Evolutionary conservation across 2,888 invertebrate species (phyloP).

Genomic region (Falcaria lacertinaria): DNA sequence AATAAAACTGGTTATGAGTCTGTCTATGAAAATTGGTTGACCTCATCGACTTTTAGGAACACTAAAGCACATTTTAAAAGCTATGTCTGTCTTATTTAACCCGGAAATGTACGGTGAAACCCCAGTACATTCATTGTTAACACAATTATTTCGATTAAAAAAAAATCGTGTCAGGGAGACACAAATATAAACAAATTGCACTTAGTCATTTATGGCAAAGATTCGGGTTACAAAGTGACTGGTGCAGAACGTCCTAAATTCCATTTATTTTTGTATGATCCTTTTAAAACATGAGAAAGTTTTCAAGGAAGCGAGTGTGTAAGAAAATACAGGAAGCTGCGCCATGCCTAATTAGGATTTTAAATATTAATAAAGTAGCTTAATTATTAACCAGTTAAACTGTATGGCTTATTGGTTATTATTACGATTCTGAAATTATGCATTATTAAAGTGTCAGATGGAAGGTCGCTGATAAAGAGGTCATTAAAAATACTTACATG

Average conservation of each 20-base stretch:
- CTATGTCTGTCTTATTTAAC: too few relatives aligned
- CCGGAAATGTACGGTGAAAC: too few relatives aligned
- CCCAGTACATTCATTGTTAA: too few relatives aligned
- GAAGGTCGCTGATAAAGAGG: too few relatives aligned
- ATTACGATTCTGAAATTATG: background rate
- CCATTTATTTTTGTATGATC: slow-evolving; percentile 30
- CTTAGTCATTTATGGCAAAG: slow-evolving; percentile 27
- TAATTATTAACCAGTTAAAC: background rate
- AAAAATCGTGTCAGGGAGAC: background rate
- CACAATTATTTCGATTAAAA: too few relatives aligned
- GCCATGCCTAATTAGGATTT: background rate
- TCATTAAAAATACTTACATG: too few relatives aligned
- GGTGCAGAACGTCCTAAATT: slow-evolving; percentile 17
- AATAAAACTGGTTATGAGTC: background rate
- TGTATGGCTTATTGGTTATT: background rate
- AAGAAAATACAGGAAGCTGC: too few relatives aligned
- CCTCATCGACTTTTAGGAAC: too few relatives aligned
- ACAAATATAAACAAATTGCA: slow-evolving; percentile 31
- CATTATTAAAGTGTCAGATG: background rate
- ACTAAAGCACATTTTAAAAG: too few relatives aligned
- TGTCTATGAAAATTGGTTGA: too few relatives aligned
- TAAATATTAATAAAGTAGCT: background rate
- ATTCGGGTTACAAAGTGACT: background rate
- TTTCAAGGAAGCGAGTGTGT: slow-evolving; percentile 20
- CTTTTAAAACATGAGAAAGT: slow-evolving; percentile 24